Evolutionary conservation across 2,888 invertebrate genomes (phyloP), one percentile per base, ranked within the genome.

Genomic region (Drymonia ruficornis): DNA sequence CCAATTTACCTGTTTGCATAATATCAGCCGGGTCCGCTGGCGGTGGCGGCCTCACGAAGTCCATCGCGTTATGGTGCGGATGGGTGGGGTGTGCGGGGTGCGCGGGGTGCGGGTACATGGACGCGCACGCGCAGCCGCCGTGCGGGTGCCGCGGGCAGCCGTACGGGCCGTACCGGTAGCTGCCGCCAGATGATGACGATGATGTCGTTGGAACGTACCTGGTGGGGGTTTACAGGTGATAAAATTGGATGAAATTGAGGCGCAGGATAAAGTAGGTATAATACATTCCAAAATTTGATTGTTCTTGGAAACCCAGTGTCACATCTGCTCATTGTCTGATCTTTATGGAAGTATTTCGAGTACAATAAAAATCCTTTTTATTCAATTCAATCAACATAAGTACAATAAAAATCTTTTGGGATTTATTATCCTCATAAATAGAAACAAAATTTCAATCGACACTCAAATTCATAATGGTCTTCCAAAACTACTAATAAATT

Each of bases 121-220:
- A 87, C 57, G 87, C 88, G 87, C 97, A 97, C 61, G 94, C 93
- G 89, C 97, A 97, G 56, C 95, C 94, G 59, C 96, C 96, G 81
- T 96, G 94, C 60, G 96, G 96, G 85, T 97, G 97, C 58, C 96
- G 90, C 52, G 96, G 94, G 81, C 97, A 97, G 58, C 93, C 89
- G 76, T 95, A 95, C 59, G 94, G 85, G 65, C 91, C 89, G 70
- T 93, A 93, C 61, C 93, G 93, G 77, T 93, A 91, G 60, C 78
- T 85, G 43, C 87, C 85, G 29, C 85, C 85, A 12, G 90, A 86
- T 0, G 89, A 88, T 2, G 90, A 88, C 2, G 86, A 89, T 12
- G 89, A 84, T 56, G 91, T 92, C 52, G 91, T 94, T 61, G 93
- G 91, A 54, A 94, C 94, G 89, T 95, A 95, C 91, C 95, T 95